Evolutionary conservation across 2,888 invertebrate species (phyloP).

Genomic region (Cephus spinipes): DNA sequence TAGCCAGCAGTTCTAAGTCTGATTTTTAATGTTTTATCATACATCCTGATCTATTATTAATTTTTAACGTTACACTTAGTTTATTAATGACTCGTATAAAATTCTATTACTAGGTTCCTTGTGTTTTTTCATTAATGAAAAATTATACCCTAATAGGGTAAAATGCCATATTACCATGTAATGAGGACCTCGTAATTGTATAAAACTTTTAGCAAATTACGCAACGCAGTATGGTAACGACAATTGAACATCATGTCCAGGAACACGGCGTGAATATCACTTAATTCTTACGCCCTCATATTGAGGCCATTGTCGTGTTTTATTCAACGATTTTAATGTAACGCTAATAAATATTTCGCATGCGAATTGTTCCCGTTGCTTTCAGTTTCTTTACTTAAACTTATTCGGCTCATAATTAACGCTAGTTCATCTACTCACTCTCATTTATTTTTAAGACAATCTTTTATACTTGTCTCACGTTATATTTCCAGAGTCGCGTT

Average conservation of each 20-base stretch:
- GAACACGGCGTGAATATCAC: not conserved
- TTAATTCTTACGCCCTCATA: constrained; percentile 30
- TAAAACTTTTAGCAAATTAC: not conserved
- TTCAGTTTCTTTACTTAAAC: not conserved
- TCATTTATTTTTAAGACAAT: too few species aligned
- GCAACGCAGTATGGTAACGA: not conserved
- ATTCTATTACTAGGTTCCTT: constrained; percentile 8
- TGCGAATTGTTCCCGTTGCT: not conserved
- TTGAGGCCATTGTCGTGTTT: constrained; percentile 32
- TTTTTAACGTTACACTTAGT: too few species aligned
- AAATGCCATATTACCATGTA: constrained; percentile 5
- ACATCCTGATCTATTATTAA: not conserved
- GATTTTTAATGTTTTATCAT: not conserved
- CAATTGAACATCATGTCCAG: not conserved
- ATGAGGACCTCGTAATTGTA: not conserved
- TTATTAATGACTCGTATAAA: not conserved
- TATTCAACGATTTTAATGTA: constrained; percentile 27
- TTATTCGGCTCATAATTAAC: not conserved
- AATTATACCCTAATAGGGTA: constrained; percentile 10
- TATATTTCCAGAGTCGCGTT: too few species aligned
- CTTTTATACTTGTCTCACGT: too few species aligned
- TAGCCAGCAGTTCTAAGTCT: not conserved
- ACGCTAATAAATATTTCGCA: constrained; percentile 32
- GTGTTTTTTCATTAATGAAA: constrained; percentile 1
- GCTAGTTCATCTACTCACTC: not conserved